phyloP scores from a whole-genome alignment of 1,140 invertebrate species.

The Gryon sp. region DNA sequence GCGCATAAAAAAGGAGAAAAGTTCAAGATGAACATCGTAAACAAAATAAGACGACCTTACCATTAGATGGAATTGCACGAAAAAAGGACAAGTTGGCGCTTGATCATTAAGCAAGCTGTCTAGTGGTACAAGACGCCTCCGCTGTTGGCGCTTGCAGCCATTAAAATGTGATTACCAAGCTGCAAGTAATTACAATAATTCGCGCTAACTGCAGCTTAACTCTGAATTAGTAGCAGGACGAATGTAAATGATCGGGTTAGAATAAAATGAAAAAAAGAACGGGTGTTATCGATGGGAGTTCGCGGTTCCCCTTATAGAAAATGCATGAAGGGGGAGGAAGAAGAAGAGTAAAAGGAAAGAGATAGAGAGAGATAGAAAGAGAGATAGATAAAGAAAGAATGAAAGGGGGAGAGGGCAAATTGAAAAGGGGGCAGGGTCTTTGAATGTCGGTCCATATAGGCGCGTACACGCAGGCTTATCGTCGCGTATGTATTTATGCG shows the following conservation, averaged over 20 bases:
- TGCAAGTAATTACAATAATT: conserved; percentile 59
- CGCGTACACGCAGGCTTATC: conserved; percentile 35
- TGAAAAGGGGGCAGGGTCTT: conserved; percentile 21
- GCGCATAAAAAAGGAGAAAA: neutral
- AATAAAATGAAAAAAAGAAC: conserved; percentile 54
- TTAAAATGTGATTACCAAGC: conserved; percentile 53
- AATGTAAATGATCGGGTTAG: conserved; percentile 46
- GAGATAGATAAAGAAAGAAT: no score
- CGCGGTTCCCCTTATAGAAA: no score
- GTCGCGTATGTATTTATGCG: conserved; percentile 59
- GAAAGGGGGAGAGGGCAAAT: conserved; percentile 22
- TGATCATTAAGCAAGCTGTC: conserved; percentile 51
- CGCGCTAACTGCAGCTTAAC: conserved; percentile 52
- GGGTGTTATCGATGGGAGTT: conserved; percentile 35
- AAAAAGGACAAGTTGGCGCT: conserved; percentile 10
- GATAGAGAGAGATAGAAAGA: no score
- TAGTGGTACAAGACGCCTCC: conserved; percentile 47
- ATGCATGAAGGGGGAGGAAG: neutral
- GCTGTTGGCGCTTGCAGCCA: conserved; percentile 52
- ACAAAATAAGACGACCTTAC: conserved; percentile 9
- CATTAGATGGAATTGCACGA: conserved; percentile 17
- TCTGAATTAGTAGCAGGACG: conserved; percentile 55
- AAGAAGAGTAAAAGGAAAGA: no score
- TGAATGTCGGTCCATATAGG: conserved; percentile 51
- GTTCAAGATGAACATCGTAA: neutral